phyloP scores from a whole-genome alignment of 1,140 invertebrate species.

The Manduca sexta region DNA sequence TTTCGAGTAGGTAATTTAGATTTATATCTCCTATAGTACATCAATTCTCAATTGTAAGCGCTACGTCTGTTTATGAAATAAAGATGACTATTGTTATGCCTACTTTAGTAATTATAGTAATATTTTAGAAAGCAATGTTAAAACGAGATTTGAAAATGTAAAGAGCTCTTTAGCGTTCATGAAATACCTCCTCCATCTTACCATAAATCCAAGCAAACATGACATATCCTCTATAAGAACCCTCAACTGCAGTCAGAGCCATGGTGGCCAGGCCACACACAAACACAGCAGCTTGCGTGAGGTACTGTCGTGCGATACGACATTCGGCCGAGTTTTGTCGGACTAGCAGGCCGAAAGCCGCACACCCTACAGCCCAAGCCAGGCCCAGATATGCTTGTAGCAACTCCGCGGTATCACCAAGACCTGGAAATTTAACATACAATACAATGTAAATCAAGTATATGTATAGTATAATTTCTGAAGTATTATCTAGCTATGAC shows the following conservation, averaged over 20 bases:
- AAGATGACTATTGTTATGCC: no score
- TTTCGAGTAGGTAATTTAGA: background rate
- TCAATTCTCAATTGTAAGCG: no score
- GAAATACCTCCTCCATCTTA: constrained; percentile 37
- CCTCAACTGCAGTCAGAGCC: constrained; percentile 87
- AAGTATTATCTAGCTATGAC: no score
- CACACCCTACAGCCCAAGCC: constrained; percentile 87
- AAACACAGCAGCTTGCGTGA: constrained; percentile 84
- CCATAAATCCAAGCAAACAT: constrained; percentile 90
- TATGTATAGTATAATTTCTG: no score
- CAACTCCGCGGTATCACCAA: constrained; percentile 80
- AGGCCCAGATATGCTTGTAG: constrained; percentile 87
- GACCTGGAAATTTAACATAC: constrained; percentile 36
- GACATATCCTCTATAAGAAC: constrained; percentile 84
- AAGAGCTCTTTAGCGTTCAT: no score
- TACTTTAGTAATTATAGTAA: no score
- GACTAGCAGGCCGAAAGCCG: constrained; percentile 86
- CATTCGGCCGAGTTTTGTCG: constrained; percentile 89
- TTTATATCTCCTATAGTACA: no score
- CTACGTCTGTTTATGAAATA: no score
- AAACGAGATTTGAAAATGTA: no score
- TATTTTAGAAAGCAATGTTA: no score
- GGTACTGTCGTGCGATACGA: constrained; percentile 88
- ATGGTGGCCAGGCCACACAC: constrained; percentile 87
- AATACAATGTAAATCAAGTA: no score